These are phyloP conservation scores for Psix sp. DNA, from an alignment of 1,140 invertebrate species.

Conservation along the genomic window DNA sequence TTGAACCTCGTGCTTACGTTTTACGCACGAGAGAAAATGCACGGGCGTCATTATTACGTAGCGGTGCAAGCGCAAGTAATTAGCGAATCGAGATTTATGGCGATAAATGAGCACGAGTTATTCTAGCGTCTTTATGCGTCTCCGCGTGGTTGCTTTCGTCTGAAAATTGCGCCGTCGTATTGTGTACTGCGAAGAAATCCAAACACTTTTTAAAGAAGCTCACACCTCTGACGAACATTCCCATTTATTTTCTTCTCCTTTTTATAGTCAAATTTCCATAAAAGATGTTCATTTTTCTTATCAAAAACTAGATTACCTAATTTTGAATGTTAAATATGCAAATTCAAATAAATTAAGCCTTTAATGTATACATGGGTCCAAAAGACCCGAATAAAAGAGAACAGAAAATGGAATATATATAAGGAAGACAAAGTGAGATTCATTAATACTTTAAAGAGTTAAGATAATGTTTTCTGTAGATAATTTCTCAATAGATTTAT, in stretches of 20 bases:
- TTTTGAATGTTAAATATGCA: too few relatives aligned
- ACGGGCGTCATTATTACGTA: slow-evolving; percentile 64
- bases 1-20: slow-evolving; percentile 61
- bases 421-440: too few relatives aligned
- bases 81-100: slow-evolving; percentile 70
- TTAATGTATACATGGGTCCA: too few relatives aligned
- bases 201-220: not conserved
- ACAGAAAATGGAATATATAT: too few relatives aligned
- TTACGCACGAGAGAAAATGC: slow-evolving; percentile 61
- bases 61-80: slow-evolving; percentile 65
- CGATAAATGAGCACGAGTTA: slow-evolving; percentile 66
- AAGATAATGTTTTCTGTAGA: too few relatives aligned
- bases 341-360: too few relatives aligned
- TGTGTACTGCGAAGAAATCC: slow-evolving; percentile 5
- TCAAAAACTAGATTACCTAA: too few relatives aligned
- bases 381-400: too few relatives aligned
- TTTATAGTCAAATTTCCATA: too few relatives aligned
- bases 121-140: slow-evolving; percentile 40
- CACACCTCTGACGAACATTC: not conserved
- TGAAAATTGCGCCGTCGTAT: slow-evolving; percentile 19
- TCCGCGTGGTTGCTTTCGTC: slow-evolving; percentile 44
- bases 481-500: too few relatives aligned
- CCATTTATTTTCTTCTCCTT: not conserved
- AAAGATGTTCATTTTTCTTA: too few relatives aligned
- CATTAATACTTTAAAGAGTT: too few relatives aligned